phyloP scores from a whole-genome alignment of 2,797 vertebrate genomes.

The Columba guinea region DNA sequence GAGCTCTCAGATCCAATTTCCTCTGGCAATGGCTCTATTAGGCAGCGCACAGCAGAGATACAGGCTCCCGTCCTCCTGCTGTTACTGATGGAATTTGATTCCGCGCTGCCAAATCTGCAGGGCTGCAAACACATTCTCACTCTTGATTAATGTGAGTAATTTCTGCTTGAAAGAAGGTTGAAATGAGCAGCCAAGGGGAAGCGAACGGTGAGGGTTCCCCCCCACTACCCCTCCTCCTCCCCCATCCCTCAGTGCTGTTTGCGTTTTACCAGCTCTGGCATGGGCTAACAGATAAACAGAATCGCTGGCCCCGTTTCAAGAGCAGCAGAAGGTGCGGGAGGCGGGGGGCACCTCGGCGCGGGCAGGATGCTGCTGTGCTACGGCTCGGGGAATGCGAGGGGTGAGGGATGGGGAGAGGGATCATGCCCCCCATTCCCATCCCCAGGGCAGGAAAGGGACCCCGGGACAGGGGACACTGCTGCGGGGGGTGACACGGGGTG shows the following conservation, averaged over 20 bases:
- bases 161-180: slow-evolving; percentile 64
- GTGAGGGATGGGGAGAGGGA: not conserved
- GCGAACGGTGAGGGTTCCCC: slow-evolving; percentile 24
- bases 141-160: slow-evolving; percentile 68
- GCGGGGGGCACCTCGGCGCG: slow-evolving; percentile 1
- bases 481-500: no score
- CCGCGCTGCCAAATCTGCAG: slow-evolving; percentile 52
- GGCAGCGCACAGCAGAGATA: slow-evolving; percentile 42
- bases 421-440: no score
- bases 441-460: not conserved
- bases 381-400: not conserved
- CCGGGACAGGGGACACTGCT: no score
- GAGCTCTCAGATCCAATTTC: slow-evolving; percentile 44
- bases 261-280: slow-evolving; percentile 53
- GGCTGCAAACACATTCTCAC: slow-evolving; percentile 56
- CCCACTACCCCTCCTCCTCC: not conserved
- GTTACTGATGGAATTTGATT: slow-evolving; percentile 62
- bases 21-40: slow-evolving; percentile 40
- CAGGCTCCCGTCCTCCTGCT: slow-evolving; percentile 31
- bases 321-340: slow-evolving; percentile 59
- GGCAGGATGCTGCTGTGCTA: not conserved
- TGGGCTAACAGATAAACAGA: slow-evolving; percentile 23
- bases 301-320: slow-evolving; percentile 59
- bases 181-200: slow-evolving; percentile 70
- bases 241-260: slow-evolving; percentile 31